These are phyloP conservation scores for Falco berigora DNA, from an alignment of 2,797 vertebrate species.

Conservation along the genomic window DNA sequence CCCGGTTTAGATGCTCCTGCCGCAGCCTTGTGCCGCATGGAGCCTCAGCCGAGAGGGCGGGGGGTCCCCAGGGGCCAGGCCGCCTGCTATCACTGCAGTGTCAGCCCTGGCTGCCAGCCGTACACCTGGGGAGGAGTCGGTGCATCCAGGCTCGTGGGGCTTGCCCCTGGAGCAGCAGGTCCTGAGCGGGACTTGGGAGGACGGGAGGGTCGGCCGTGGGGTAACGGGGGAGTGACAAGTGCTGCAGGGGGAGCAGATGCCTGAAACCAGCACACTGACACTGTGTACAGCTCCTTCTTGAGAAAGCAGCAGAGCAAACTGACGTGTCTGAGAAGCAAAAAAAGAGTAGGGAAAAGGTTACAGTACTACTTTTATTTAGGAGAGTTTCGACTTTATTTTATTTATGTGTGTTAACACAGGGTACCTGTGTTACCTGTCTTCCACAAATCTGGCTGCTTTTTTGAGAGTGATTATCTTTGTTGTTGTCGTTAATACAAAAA, in stretches of 20 bases:
- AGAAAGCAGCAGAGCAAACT: neutral
- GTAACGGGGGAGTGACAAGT: fast-evolving
- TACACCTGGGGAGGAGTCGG: fast-evolving
- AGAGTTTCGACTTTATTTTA: neutral
- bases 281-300: no score
- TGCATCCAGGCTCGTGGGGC: fast-evolving
- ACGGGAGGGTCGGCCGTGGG: fast-evolving
- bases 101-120: fast-evolving
- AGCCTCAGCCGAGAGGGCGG: no score
- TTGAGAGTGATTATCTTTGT: neutral
- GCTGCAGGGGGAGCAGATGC: neutral
- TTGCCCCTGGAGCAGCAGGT: neutral
- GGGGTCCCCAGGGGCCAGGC: no score
- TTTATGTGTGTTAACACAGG: no score
- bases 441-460: neutral
- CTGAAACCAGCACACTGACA: fast-evolving
- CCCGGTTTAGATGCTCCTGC: neutral
- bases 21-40: neutral
- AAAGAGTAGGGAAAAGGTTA: no score
- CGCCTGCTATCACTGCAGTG: no score
- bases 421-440: neutral
- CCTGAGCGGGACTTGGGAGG: neutral
- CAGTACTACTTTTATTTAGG: neutral
- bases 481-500: neutral
- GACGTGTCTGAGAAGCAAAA: neutral